Evolutionary conservation across 2,797 vertebrate species (phyloP).

Genomic region (Lepidocolaptes lacrymiger): DNA sequence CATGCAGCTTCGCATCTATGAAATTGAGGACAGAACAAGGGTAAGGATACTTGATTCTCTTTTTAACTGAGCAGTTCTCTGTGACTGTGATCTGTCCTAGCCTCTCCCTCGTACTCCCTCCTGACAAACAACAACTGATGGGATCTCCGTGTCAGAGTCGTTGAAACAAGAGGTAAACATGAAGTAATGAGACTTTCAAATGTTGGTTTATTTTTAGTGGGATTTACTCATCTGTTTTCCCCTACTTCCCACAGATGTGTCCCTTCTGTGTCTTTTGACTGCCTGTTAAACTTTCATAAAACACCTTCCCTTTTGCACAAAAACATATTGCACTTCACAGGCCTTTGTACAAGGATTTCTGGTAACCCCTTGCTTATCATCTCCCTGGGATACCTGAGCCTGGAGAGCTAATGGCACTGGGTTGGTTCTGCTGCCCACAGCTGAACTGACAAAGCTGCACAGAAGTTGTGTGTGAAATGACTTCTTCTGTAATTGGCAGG

Average conservation of each 20-base stretch:
- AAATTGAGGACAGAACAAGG: slow-evolving; percentile 97
- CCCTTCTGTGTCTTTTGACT: slow-evolving; percentile 43
- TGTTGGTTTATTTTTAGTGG: slow-evolving; percentile 12
- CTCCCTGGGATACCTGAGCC: neutral
- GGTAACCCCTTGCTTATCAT: neutral
- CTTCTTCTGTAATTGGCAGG: neutral
- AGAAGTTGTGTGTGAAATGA: neutral
- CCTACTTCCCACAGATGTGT: neutral
- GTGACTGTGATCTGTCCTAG: neutral
- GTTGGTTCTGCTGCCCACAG: neutral
- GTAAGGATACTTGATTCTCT: slow-evolving; percentile 77
- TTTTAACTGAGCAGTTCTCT: slow-evolving; percentile 39
- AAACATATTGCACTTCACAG: neutral
- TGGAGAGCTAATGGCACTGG: neutral
- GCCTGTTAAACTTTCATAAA: slow-evolving; percentile 13
- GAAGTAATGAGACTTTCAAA: slow-evolving; percentile 7
- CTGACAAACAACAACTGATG: slow-evolving; percentile 8
- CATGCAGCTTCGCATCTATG: slow-evolving; percentile 96
- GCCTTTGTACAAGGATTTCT: neutral
- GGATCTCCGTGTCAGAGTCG: neutral
- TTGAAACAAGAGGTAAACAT: slow-evolving; percentile 42
- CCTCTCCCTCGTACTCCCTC: neutral
- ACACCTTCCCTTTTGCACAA: neutral
- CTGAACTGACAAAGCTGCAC: neutral
- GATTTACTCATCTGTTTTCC: neutral